Evolutionary conservation across 2,113 vertebrate species (phyloP), one percentile per base, ranked within the genome.

Genomic region (Anhinga anhinga): DNA sequence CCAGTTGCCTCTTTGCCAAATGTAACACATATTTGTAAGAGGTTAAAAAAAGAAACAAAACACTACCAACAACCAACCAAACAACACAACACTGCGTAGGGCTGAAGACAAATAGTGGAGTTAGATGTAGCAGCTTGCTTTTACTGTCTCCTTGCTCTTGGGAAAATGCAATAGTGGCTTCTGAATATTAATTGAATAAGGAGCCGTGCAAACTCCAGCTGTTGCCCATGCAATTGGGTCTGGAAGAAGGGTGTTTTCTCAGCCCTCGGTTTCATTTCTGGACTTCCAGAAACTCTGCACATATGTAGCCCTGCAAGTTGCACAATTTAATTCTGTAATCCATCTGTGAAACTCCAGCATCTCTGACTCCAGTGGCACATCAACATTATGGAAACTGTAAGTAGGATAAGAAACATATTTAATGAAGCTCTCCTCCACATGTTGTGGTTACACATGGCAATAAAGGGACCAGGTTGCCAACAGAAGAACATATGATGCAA

Each of bases 131-230:
- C 96, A 97, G 91, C 84, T 85, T 95, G 94, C 82, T 95, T 94
- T 96, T 95, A 80, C 78, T 50, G 62, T 58, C 79, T 55, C 58
- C 66, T 65, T 73, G 84, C 94, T 96, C 87, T 81, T 50, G 93
- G 89, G 86, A 93, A 94, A 96, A 96, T 15, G 42, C 87, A 67
- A 21, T 16, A 90, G 89, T 44, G 71, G 79, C 82, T 95, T 90
- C 84, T 88, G 91, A 95, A 96, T 96, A 96, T 95, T 96, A 96
- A 96, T 38, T 83, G 91, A 96, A 97, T 87, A 96, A 95, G 63
- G 79, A 96, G 74, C 93, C 47, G 11, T 88, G 87, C 67, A 95
- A 97, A 94, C 90, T 97, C 93, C 96, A 96, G 93, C 84, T 95
- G 94, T 81, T 96, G 91, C 89, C 82, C 21, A 0, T n/a, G 74